Evolutionary conservation across 1,140 invertebrate species (phyloP), one percentile per base, ranked within the genome.

Genomic region (Neodiprion pinetum): DNA sequence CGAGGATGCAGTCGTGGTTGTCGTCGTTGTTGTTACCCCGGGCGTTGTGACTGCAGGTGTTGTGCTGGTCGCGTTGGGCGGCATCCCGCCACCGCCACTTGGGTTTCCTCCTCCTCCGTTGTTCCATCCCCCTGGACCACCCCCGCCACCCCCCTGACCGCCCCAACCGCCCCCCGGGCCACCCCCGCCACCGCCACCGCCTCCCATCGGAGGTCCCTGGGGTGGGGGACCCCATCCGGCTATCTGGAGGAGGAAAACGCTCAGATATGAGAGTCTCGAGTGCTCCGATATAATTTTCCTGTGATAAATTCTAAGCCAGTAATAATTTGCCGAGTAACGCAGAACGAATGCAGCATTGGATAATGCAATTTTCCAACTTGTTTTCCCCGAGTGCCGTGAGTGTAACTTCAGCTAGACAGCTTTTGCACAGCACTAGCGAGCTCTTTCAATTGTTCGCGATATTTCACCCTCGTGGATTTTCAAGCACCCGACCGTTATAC

Each of bases 31-130:
- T 14, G 53, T 61, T 61, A 17, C 5, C n/a, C 5, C n/a, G 28
- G 28, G 28, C 4, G 53, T 61, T 14, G 53, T 61, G 7, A 17
- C n/a, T 12, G 53, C n/a, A 17, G 53, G 11, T 12, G 53, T 61
- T 14, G 53, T 61, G n/a, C 53, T 40, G 11, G 53, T 61, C 53
- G 53, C 11, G 11, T 17, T 17, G 9, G 53, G 53, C 8, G 21
- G 11, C 67, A 69, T 21, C 21, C 67, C 67, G 23, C 67, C 67
- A 69, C 21, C 21, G 61, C 61, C 61, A 65, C 61, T 17, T 40
- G 28, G 28, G 5, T 40, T 40, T 40, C 28, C 28, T 4, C 28
- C 28, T 40, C 28, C 28, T 40, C 67, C 67, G 11, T 47, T 47
- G 11, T 61, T 61, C n/a, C 12, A 21, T 14, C 67, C 67, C 17